Evolutionary conservation across 2,113 vertebrate genomes (phyloP), one percentile per base, ranked within the genome.

Genomic region (Haplochromis burtoni): DNA sequence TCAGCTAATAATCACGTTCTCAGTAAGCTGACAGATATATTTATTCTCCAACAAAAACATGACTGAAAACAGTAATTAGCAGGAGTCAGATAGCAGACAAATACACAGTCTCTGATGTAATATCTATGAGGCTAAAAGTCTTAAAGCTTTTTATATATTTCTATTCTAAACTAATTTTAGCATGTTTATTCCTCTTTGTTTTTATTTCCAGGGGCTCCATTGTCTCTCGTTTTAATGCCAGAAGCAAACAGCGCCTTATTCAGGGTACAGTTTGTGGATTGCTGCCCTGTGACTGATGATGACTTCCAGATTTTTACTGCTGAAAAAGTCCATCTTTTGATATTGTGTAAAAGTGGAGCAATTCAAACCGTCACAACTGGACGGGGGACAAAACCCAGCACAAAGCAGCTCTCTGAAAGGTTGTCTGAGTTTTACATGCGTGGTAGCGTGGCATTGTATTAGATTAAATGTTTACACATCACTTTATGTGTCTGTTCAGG

Each of bases 241-340:
- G 92, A 94, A 5, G 85, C 96, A 84, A 93, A 96, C 24, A 91
- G 92, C 13, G 29, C 85, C 26, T 93, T 97, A 80, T 90, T 83
- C 21, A 97, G 92, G 14, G 59, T 98, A 45, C 92, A 97, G 53
- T 97, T 98, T 89, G 90, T 98, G n/a, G 92, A 86, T 24, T 81
- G 82, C 54, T 87, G 87, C 10, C 82, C 79, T 82, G 76, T 53
- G 61, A 80, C 66, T 4, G 40, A 17, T 5, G 63, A 90, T 53
- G 79, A 93, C 84, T 83, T 24, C 3, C 47, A 57, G 5, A 33
- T 57, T 80, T 81, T 85, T 1, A 61, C 73, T 35, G 24, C 19
- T 21, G 90, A 93, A 31, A 89, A 91, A 2, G 82, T 96, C 53
- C 91, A 94, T 53, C 94, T 98, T 38, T 87, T 97, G 21, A 95